Conservation (phyloP, 2,888 invertebrate species). For the Nemotelus nigrinus region DNA sequence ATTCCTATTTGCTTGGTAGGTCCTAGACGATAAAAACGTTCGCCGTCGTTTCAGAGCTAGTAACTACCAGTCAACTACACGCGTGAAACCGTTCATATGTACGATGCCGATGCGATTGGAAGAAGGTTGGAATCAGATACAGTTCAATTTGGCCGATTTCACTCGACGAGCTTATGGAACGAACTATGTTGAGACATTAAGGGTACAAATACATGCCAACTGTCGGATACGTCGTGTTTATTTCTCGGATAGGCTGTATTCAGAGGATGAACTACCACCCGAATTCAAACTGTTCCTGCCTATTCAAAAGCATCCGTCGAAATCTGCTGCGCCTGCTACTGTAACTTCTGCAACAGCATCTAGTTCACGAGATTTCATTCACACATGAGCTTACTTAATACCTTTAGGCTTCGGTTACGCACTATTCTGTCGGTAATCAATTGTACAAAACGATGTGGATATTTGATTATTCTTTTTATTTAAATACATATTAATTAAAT, state of each 20-base stretch:
- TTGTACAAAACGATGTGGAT: too few species aligned
- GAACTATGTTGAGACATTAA: conserved; percentile 90
- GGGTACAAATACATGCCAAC: conserved; percentile 96
- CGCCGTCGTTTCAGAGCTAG: conserved; percentile 88
- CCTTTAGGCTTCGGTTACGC: too few species aligned
- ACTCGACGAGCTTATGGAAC: conserved; percentile 95
- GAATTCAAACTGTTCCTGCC: conserved; percentile 96
- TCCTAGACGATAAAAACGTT: conserved; percentile 94
- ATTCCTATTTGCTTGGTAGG: conserved; percentile 67
- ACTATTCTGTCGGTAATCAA: too few species aligned
- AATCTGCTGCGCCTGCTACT: conserved; percentile 51
- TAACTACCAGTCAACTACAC: conserved; percentile 95
- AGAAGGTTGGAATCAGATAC: conserved; percentile 95
- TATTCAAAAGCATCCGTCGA: conserved; percentile 74
- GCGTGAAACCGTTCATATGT: conserved; percentile 95
- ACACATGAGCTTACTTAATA: too few species aligned
- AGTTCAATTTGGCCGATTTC: conserved; percentile 95
- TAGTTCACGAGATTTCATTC: too few species aligned
- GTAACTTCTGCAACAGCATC: neutral
- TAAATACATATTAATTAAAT: too few species aligned
- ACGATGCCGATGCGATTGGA: conserved; percentile 96
- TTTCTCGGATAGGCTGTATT: conserved; percentile 89
- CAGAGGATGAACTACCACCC: conserved; percentile 93
- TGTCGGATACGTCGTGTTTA: conserved; percentile 90
- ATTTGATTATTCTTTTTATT: too few species aligned